Evolutionary conservation across 2,113 vertebrate genomes (phyloP).

Genomic region (Ptyas mucosa): DNA sequence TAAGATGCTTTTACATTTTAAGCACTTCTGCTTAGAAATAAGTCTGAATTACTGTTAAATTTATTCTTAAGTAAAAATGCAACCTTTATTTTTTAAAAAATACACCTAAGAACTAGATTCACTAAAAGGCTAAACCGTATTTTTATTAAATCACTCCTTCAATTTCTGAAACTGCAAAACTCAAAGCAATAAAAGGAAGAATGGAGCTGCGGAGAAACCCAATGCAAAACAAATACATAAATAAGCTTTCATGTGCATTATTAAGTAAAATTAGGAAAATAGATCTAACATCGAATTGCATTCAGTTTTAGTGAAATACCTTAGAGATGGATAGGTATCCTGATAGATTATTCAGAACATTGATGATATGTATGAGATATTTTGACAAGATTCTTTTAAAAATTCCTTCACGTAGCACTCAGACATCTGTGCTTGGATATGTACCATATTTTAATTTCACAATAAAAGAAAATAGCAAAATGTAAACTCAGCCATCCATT

Average conservation of each 20-base stretch:
- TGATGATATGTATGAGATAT: slow-evolving; percentile 26
- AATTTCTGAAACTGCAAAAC: not conserved
- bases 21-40: not conserved
- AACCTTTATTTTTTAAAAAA: not conserved
- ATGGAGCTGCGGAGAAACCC: not conserved
- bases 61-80: not conserved
- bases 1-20: not conserved
- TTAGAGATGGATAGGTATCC: not conserved
- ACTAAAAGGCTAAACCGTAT: not conserved
- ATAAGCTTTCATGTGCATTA: not conserved
- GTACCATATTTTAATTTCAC: not conserved
- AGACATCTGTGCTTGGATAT: slow-evolving; percentile 23
- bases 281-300: not conserved
- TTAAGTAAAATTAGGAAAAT: not conserved
- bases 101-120: not conserved
- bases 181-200: not conserved
- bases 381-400: slow-evolving; percentile 1
- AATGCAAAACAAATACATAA: not conserved
- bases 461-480: not conserved
- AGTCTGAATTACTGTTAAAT: not conserved
- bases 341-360: slow-evolving; percentile 24
- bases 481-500: not conserved
- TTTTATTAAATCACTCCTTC: not conserved
- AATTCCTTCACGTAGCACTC: not conserved
- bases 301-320: slow-evolving; percentile 2